Evolutionary conservation across 1,140 invertebrate genomes (phyloP).

Genomic region (Acyrthosiphon pisum): DNA sequence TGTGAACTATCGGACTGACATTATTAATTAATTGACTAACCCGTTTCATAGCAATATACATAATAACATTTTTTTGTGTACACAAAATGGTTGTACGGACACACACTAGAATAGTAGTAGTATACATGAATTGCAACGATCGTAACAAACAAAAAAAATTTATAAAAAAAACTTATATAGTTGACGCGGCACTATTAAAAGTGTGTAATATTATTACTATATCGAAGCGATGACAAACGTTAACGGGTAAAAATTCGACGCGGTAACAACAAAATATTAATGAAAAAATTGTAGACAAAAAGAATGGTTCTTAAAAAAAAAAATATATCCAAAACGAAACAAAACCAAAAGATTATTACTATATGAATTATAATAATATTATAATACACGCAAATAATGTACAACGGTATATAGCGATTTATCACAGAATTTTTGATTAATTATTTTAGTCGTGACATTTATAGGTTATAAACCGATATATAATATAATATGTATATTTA

Average conservation of each 20-base stretch:
- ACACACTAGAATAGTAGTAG: slow-evolving; percentile 42
- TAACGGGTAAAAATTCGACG: slow-evolving; percentile 14
- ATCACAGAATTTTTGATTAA: slow-evolving; percentile 57
- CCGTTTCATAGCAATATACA: slow-evolving; percentile 32
- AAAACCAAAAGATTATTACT: neutral
- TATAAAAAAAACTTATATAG: slow-evolving; percentile 42
- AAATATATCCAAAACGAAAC: slow-evolving; percentile 4
- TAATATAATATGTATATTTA: slow-evolving; percentile 8
- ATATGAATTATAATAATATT: slow-evolving; percentile 37
- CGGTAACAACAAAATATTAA: slow-evolving; percentile 41
- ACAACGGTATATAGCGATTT: slow-evolving; percentile 46
- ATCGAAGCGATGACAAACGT: neutral
- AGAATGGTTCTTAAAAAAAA: slow-evolving; percentile 28
- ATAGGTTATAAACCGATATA: slow-evolving; percentile 36
- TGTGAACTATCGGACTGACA: slow-evolving; percentile 49
- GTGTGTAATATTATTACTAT: neutral
- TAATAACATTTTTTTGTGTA: slow-evolving; percentile 18
- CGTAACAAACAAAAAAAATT: neutral
- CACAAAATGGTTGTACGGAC: slow-evolving; percentile 36
- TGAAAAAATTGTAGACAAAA: slow-evolving; percentile 29
- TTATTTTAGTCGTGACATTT: slow-evolving; percentile 49
- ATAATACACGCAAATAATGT: slow-evolving; percentile 49
- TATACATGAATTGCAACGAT: slow-evolving; percentile 46
- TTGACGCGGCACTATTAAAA: neutral
- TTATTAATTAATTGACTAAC: slow-evolving; percentile 38